Percentiles rank a stretch among this genome's conserved stretches.
These are phyloP conservation scores for Otolemur garnettii DNA, from an alignment of 2,113 vertebrate genomes.

Conservation along the genomic window DNA sequence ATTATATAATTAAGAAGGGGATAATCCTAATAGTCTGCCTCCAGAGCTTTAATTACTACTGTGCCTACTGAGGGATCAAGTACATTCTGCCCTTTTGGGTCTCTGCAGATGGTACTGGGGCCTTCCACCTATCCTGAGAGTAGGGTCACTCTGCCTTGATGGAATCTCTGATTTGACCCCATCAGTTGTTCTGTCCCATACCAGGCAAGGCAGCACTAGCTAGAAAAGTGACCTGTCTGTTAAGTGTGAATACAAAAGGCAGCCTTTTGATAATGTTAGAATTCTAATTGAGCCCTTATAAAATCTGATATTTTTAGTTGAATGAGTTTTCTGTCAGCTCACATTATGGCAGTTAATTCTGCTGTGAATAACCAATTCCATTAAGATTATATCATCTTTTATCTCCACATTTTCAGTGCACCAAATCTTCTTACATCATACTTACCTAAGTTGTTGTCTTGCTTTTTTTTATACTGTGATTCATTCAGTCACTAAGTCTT, in stretches of 20 bases:
- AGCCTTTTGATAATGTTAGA: slow-evolving; percentile 1
- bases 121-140: background rate
- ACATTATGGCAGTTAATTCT: slow-evolving; percentile 26
- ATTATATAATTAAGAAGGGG: background rate
- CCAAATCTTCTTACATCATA: slow-evolving; percentile 3
- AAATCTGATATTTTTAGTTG: slow-evolving; percentile 14
- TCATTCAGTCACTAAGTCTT: background rate
- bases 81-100: background rate
- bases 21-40: background rate
- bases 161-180: background rate
- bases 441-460: background rate
- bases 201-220: background rate
- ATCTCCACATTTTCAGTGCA: slow-evolving; percentile 13
- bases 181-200: background rate
- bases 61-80: background rate
- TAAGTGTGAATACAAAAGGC: background rate
- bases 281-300: slow-evolving; percentile 33
- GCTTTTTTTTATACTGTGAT: slow-evolving; percentile 38
- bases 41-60: background rate
- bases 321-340: slow-evolving; percentile 39
- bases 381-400: slow-evolving; percentile 14
- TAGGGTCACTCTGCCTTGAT: background rate
- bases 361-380: background rate
- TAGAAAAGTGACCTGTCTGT: background rate
- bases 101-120: background rate